These are phyloP conservation scores for Ceratosolen solmsi DNA, from an alignment of 1,140 invertebrate species.

Conservation along the genomic window DNA sequence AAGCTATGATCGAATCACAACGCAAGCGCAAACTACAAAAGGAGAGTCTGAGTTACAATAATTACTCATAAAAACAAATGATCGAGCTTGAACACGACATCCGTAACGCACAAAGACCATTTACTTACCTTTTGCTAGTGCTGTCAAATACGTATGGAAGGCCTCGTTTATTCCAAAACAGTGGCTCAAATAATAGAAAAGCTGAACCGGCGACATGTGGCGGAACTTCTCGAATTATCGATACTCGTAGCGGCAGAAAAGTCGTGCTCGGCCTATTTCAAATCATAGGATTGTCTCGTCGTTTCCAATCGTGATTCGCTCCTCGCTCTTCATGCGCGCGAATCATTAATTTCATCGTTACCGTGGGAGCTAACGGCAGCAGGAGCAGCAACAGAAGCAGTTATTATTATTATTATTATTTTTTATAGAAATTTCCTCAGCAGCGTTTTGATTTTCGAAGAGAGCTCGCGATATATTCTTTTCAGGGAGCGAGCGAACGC, in stretches of 20 bases:
- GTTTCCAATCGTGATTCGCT: slow-evolving; percentile 23
- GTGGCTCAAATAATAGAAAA: background rate
- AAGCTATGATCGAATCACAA: background rate
- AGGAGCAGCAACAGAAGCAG: background rate
- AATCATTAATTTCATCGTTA: slow-evolving; percentile 40
- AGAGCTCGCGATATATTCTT: slow-evolving; percentile 29
- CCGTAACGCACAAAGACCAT: background rate
- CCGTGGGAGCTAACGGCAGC: slow-evolving; percentile 37
- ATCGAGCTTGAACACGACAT: background rate
- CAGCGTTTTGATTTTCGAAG: slow-evolving; percentile 15
- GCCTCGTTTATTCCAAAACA: background rate
- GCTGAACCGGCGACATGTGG: background rate
- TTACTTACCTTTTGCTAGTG: too few species aligned
- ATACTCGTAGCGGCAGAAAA: background rate
- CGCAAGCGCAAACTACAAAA: too few species aligned
- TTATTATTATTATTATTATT: background rate
- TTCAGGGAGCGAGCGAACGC: background rate
- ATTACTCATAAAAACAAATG: slow-evolving; percentile 36
- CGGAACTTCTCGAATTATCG: slow-evolving; percentile 21
- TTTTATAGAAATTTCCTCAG: slow-evolving; percentile 26
- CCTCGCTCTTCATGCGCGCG: background rate
- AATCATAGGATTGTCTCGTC: slow-evolving; percentile 12
- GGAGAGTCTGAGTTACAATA: slow-evolving; percentile 4
- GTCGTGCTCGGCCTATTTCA: slow-evolving; percentile 33
- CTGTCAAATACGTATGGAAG: background rate